Base-by-base conservation (phyloP, 2,797 vertebrate genomes). In the Margarornis squamiger region DNA sequence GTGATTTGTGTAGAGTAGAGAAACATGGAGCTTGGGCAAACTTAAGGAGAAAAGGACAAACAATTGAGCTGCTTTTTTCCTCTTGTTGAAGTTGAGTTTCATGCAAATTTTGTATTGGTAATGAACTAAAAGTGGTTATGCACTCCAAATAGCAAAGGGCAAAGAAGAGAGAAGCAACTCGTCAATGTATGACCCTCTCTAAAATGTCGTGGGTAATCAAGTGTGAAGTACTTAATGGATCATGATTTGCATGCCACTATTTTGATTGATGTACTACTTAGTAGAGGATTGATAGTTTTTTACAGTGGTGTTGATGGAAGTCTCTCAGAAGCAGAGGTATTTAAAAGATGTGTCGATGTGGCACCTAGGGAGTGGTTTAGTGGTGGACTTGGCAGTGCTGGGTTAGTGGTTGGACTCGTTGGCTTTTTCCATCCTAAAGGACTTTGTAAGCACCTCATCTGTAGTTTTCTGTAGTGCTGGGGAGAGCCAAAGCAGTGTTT, bases 121-220 rank as follows among this genome's bases (percentile, higher is more conserved):
- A 96, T 87, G 93, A 97, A 41, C 79, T 86, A 41, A 48, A 95
- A 90, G 71, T 95, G 82, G 82, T 91, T 58, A 20, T 38, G 58
- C 34, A 68, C 91, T 95, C 89, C 88, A 95, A 85, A 96, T 84
- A 95, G 93, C 91, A 95, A 97, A 97, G 96, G 93, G 85, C 74
- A 70, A 92, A 86, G 81, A 96, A 96, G 89, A 96, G 73, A 95
- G 94, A 95, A 86, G 85, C 51, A 71, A 86, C 93, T 97, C 86
- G 61, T 96, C 96, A 74, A 54, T 83, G 77, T 94, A 51, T 85
- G 92, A 46, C 59, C 94, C 93, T 89, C 92, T 97, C 92, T 92
- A 61, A 97, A 97, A 96, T 97, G 90, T 96, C 89, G 58, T 26
- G 63, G 82, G 94, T 97, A 94, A 97, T 97, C 95, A 95, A 95